Evolutionary conservation across 53 echinoderm and acorn worm genomes (phyloP).

Genomic region (Arbacia lixula): DNA sequence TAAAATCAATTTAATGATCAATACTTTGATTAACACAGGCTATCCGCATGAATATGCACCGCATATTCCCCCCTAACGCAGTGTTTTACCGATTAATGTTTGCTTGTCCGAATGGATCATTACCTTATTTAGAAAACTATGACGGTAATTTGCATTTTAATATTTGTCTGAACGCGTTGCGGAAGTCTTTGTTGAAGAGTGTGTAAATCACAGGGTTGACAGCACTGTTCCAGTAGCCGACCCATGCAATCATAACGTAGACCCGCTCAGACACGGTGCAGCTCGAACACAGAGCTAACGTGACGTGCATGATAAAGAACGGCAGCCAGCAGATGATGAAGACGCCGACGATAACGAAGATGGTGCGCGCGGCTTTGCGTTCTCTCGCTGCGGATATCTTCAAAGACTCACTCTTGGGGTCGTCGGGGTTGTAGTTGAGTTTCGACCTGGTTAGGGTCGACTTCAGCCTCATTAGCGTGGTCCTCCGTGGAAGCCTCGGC

Average conservation of each 20-base stretch:
- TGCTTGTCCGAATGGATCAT: too few relatives aligned
- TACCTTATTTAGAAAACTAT: too few relatives aligned
- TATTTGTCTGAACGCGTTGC: conserved; percentile 50
- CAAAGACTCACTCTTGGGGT: background rate
- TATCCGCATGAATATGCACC: too few relatives aligned
- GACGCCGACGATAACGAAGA: conserved; percentile 56
- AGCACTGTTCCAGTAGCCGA: conserved; percentile 60
- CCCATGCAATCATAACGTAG: conserved; percentile 51
- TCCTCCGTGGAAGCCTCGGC: conserved; percentile 29
- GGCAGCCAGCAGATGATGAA: conserved; percentile 66
- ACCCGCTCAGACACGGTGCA: conserved; percentile 29
- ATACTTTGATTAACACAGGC: too few relatives aligned
- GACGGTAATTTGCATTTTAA: conserved; percentile 24
- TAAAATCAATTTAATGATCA: too few relatives aligned
- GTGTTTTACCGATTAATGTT: too few relatives aligned
- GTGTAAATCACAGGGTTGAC: conserved; percentile 64
- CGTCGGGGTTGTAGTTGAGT: background rate
- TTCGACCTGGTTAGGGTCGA: conserved; percentile 15
- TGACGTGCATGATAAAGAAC: conserved; percentile 59
- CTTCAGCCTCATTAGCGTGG: conserved; percentile 24
- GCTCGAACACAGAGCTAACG: conserved; percentile 32
- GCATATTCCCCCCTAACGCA: too few relatives aligned
- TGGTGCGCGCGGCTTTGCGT: conserved; percentile 57
- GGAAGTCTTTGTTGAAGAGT: conserved; percentile 68
- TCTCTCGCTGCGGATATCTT: conserved; percentile 33